These are phyloP conservation scores for Seira ritae DNA, from an alignment of 2,888 invertebrate genomes.

Conservation along the genomic window DNA sequence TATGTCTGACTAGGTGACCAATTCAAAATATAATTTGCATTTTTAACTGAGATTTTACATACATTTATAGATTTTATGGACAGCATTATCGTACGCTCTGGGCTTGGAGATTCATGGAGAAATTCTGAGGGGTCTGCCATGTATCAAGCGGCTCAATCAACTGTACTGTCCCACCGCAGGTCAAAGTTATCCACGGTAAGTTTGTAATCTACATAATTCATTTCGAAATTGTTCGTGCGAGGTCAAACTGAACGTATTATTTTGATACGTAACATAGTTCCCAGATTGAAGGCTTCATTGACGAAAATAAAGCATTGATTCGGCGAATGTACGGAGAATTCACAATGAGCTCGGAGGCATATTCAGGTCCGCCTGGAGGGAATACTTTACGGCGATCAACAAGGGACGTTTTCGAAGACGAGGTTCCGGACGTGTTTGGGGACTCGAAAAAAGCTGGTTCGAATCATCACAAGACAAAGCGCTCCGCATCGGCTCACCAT, in stretches of 20 bases:
- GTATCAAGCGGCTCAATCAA: conserved; percentile 92
- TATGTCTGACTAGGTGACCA: too few relatives aligned
- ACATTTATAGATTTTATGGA: conserved; percentile 94
- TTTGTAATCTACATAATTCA: conserved; percentile 73
- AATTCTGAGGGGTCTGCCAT: conserved; percentile 86
- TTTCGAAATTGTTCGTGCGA: too few relatives aligned
- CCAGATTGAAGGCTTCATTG: conserved; percentile 92
- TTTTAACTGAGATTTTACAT: too few relatives aligned
- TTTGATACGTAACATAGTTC: conserved; percentile 81
- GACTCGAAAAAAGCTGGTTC: conserved; percentile 27
- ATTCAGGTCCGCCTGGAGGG: conserved; percentile 58
- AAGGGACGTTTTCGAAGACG: conserved; percentile 71
- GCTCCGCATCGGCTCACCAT: conserved; percentile 29
- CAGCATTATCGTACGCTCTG: conserved; percentile 89
- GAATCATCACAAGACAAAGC: conserved; percentile 30
- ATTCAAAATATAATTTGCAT: too few relatives aligned
- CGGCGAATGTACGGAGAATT: conserved; percentile 96
- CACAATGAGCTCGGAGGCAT: conserved; percentile 72
- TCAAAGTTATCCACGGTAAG: conserved; percentile 93
- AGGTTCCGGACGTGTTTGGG: conserved; percentile 66
- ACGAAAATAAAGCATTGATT: conserved; percentile 95
- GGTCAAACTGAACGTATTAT: conserved; percentile 49
- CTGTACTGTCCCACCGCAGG: conserved; percentile 94
- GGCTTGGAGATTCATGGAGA: conserved; percentile 92
- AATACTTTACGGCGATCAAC: conserved; percentile 67